Conservation (phyloP, 2,797 vertebrate species). For the Chloroceryle amazona region DNA sequence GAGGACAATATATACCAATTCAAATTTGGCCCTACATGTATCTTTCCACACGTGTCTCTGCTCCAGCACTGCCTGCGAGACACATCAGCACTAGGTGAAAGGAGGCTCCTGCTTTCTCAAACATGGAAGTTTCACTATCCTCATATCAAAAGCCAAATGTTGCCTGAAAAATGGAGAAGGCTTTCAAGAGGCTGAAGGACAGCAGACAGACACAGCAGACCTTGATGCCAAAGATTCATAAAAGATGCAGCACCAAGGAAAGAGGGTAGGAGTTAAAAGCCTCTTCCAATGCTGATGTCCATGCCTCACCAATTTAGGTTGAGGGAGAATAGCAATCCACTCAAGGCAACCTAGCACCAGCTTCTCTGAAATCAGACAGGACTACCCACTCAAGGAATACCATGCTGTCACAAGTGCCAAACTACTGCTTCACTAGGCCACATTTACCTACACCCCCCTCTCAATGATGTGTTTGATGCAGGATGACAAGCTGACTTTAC, state of each 20-base stretch:
- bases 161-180: neutral
- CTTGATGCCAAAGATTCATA: neutral
- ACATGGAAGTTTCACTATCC: neutral
- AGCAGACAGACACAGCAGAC: neutral
- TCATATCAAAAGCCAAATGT: neutral
- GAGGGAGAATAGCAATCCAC: neutral
- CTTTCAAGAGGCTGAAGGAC: neutral
- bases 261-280: neutral
- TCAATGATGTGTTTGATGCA: neutral
- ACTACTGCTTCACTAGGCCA: neutral
- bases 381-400: neutral
- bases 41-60: neutral
- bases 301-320: neutral
- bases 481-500: constrained; percentile 71
- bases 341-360: neutral
- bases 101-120: neutral
- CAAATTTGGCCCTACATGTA: neutral
- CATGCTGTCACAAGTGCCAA: neutral
- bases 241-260: neutral
- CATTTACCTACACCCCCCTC: neutral
- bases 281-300: neutral
- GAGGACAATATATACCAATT: neutral
- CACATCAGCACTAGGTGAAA: rapidly evolving
- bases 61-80: neutral
- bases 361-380: neutral